Percentiles rank a stretch among this genome's conserved stretches.
Conservation (phyloP, 2,113 vertebrate genomes). For the Eulacestoma nigropectus region DNA sequence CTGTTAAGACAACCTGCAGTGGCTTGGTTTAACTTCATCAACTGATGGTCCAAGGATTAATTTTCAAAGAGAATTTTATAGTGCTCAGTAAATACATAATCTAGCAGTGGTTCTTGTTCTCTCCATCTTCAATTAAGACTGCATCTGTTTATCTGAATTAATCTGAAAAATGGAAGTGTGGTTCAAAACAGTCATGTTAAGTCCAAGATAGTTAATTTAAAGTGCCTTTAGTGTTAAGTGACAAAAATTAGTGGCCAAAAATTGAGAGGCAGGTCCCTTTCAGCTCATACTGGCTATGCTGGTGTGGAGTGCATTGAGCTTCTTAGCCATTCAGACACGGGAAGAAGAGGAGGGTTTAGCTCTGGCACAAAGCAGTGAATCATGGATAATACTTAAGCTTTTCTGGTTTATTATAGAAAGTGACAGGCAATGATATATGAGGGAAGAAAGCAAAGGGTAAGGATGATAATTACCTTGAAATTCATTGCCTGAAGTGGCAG, state of each 20-base stretch:
- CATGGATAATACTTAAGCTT: neutral
- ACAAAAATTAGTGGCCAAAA: neutral
- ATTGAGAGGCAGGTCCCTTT: neutral
- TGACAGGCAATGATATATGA: neutral
- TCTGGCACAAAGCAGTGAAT: neutral
- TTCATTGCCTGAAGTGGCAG: neutral
- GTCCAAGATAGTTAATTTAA: neutral
- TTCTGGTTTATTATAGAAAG: slow-evolving; percentile 31
- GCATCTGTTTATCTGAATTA: neutral
- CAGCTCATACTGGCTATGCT: neutral
- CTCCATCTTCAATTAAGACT: neutral
- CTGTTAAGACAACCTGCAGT: neutral
- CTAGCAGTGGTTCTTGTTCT: neutral
- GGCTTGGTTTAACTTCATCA: neutral
- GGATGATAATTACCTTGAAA: slow-evolving; percentile 19
- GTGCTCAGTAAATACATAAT: neutral
- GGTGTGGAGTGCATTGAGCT: neutral
- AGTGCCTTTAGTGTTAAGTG: neutral
- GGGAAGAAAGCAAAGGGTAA: neutral
- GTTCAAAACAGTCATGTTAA: neutral
- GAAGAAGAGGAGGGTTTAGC: neutral
- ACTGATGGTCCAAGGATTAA: neutral
- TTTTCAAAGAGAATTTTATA: neutral
- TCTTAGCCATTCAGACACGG: neutral
- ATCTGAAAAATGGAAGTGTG: neutral